Base-by-base conservation (phyloP, 92 coral and sea anemone species). In the Ricordea florida region DNA sequence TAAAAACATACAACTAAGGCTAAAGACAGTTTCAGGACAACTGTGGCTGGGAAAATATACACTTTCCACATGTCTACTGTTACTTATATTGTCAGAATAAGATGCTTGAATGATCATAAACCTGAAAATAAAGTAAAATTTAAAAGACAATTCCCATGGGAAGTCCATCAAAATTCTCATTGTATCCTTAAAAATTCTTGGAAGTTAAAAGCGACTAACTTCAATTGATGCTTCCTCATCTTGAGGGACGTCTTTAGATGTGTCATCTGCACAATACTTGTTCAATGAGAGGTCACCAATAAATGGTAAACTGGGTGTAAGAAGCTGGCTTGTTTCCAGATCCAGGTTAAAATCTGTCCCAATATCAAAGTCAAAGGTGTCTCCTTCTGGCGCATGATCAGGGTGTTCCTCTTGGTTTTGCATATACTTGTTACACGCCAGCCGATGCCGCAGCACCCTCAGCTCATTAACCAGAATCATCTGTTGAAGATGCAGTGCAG, bases 401-500 rank as follows among this genome's bases (percentile, higher is more conserved):
- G 50, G 24, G 17, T 36, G 63, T 33, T 67, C 80, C 3, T 57
- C 44, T 2, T 57, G 81, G 21, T 61, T 63, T 5, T 43, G 69
- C 7, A 65, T 80, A 11, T 57, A 58, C 34, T 55, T 56, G 73
- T 49, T 62, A 25, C 88, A 79, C 2, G 97, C 92, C 74, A 85
- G 65, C 25, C 93, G 97, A 57, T 83, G 94, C 23, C 88, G 91
- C 57, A 92, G 80, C 5, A 83, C 79, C 75, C 84, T 89, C 24
- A 94, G 74, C 74, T 94, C 92, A 59, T 83, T 94, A 81, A 91
- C 85, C 42, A 94, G 68, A 49, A 94, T 88, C 98, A 94, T 91
- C 48, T 94, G 98, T 71, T 94, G 98, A n/a, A 92, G 70, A 59
- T 94, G 97, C 8, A 57, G 62, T 0, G 98, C 83, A 2, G 97